phyloP scores from a whole-genome alignment of 1,140 invertebrate species.

The Panulirus ornatus region DNA sequence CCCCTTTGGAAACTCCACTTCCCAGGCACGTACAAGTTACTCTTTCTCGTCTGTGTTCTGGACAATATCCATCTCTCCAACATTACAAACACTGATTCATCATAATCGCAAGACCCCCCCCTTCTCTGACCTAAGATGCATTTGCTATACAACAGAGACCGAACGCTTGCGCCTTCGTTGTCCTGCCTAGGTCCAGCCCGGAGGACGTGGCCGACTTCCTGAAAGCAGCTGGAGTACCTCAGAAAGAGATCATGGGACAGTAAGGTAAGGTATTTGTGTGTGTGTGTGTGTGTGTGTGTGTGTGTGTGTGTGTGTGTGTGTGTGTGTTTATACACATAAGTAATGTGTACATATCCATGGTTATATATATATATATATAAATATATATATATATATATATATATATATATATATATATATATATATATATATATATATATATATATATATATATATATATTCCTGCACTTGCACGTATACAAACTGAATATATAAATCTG shows the following conservation, averaged over 20 bases:
- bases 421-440: slow-evolving; percentile 23
- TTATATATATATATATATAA: not conserved
- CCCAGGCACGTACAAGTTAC: no score
- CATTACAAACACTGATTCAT: no score
- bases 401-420: slow-evolving; percentile 34
- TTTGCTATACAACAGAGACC: not conserved
- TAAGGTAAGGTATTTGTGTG: not conserved
- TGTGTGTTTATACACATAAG: slow-evolving; percentile 2
- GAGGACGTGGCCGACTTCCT: not conserved
- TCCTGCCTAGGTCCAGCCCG: not conserved
- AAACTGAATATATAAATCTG: slow-evolving; percentile 11
- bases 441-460: slow-evolving; percentile 9
- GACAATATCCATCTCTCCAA: no score
- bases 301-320: slow-evolving; percentile 38
- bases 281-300: slow-evolving; percentile 23
- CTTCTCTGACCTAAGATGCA: no score
- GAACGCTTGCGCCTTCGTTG: not conserved
- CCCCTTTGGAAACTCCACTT: no score
- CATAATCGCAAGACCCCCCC: no score
- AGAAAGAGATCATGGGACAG: not conserved
- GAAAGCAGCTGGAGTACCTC: not conserved
- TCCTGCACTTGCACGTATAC: slow-evolving; percentile 8
- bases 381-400: slow-evolving; percentile 29
- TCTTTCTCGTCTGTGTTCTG: no score
- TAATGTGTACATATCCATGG: not conserved